These are phyloP conservation scores for Hippocampus kuda DNA, from an alignment of 2,797 vertebrate genomes.

Conservation along the genomic window DNA sequence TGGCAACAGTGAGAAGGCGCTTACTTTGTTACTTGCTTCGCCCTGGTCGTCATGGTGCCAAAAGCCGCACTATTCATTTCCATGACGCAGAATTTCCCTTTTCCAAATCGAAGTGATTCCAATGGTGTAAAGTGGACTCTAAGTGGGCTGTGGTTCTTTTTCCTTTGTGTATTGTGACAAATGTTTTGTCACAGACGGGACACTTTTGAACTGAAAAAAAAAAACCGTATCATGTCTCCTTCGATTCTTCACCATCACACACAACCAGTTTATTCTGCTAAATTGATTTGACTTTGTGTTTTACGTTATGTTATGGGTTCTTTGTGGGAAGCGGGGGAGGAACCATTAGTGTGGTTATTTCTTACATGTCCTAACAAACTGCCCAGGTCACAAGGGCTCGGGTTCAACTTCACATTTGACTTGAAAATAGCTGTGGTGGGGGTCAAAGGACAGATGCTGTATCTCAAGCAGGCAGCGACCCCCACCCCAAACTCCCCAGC, in stretches of 20 bases:
- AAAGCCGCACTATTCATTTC: neutral
- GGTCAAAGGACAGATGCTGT: neutral
- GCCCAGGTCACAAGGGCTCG: neutral
- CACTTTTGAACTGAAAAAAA: neutral
- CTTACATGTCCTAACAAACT: neutral
- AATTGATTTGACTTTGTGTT: neutral
- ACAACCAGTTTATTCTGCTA: neutral
- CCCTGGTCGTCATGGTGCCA: neutral
- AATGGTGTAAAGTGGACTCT: neutral
- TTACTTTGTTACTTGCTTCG: neutral
- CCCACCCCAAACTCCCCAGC: neutral
- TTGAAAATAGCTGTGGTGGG: neutral
- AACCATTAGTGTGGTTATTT: neutral
- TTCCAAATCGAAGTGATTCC: neutral
- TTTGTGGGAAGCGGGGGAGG: neutral
- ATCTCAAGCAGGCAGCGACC: conserved; percentile 1
- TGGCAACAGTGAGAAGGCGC: too few species aligned
- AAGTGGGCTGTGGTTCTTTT: neutral
- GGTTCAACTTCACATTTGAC: conserved; percentile 1
- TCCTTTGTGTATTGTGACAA: neutral
- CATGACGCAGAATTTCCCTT: neutral
- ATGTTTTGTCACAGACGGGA: neutral
- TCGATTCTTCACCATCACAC: neutral
- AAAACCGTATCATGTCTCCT: neutral
- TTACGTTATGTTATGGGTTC: neutral